phyloP scores from a whole-genome alignment of 35 echinoderm and acorn worm species.

The Amphiura filiformis region DNA sequence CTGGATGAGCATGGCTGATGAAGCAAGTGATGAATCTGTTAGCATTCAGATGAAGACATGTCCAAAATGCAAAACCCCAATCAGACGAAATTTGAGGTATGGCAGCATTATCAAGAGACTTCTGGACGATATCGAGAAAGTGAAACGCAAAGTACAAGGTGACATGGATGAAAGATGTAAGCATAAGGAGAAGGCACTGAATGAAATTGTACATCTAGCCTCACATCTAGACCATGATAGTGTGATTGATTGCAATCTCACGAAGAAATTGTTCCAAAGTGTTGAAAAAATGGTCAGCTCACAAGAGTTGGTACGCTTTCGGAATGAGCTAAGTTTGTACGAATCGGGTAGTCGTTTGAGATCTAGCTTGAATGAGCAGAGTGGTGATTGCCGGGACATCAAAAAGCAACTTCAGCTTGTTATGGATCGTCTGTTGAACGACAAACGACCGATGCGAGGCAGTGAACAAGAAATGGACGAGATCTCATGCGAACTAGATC shows the following conservation, averaged over 20 bases:
- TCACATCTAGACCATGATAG: background rate
- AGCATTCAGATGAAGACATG: slow-evolving; percentile 40
- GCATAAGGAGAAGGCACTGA: background rate
- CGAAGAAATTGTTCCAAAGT: background rate
- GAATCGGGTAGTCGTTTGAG: too few species aligned
- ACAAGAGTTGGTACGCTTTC: background rate
- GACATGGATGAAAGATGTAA: background rate
- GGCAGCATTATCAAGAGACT: slow-evolving; percentile 47
- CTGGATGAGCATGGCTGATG: slow-evolving; percentile 61
- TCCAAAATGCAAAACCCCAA: slow-evolving; percentile 51
- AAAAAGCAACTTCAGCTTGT: background rate
- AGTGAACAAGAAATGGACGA: slow-evolving; percentile 18
- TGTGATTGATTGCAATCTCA: background rate
- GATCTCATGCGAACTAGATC: background rate
- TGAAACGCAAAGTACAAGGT: slow-evolving; percentile 32
- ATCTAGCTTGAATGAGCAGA: too few species aligned
- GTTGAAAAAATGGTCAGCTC: background rate
- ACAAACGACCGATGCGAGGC: background rate
- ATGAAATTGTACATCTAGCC: background rate
- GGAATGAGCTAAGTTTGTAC: background rate
- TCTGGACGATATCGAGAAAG: slow-evolving; percentile 27
- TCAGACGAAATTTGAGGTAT: slow-evolving; percentile 45
- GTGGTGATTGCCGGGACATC: background rate
- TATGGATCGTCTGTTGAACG: background rate
- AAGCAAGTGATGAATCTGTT: background rate